These are phyloP conservation scores for Scaptomyza tumidula DNA, from an alignment of 2,888 invertebrate genomes.

Conservation along the genomic window DNA sequence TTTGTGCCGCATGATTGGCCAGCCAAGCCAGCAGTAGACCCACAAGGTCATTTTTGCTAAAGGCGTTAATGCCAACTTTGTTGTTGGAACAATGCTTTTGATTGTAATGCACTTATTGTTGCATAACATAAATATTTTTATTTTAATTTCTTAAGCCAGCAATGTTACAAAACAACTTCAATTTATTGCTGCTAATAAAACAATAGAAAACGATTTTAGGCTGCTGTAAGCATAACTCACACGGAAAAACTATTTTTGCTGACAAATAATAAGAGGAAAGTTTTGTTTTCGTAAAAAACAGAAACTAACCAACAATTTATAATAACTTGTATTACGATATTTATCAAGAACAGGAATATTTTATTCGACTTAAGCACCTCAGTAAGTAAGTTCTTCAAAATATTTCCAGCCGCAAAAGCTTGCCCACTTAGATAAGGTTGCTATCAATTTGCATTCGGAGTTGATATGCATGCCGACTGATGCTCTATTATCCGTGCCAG, in stretches of 20 bases:
- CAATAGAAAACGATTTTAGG: too few species aligned
- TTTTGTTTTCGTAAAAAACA: too few species aligned
- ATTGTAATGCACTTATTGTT: background rate
- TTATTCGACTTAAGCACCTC: too few species aligned
- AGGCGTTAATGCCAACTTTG: conserved; percentile 35
- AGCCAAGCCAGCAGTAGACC: conserved; percentile 9
- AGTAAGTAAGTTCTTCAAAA: too few species aligned
- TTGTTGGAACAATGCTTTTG: conserved; percentile 5
- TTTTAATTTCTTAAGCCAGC: background rate
- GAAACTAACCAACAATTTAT: too few species aligned
- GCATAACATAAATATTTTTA: background rate
- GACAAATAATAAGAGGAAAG: too few species aligned
- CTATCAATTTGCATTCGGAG: conserved; percentile 18
- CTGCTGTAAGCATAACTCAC: too few species aligned
- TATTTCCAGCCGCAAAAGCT: too few species aligned
- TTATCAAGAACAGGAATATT: too few species aligned
- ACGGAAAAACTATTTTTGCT: too few species aligned
- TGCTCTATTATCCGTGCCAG: conserved; percentile 2
- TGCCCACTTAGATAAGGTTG: too few species aligned
- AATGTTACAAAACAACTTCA: background rate
- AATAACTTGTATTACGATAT: too few species aligned
- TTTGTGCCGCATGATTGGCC: conserved; percentile 18
- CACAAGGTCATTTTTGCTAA: conserved; percentile 56
- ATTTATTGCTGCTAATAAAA: background rate
- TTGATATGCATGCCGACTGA: background rate